phyloP scores from a whole-genome alignment of 2,113 vertebrate genomes.

The Melanotaenia duboulayi region DNA sequence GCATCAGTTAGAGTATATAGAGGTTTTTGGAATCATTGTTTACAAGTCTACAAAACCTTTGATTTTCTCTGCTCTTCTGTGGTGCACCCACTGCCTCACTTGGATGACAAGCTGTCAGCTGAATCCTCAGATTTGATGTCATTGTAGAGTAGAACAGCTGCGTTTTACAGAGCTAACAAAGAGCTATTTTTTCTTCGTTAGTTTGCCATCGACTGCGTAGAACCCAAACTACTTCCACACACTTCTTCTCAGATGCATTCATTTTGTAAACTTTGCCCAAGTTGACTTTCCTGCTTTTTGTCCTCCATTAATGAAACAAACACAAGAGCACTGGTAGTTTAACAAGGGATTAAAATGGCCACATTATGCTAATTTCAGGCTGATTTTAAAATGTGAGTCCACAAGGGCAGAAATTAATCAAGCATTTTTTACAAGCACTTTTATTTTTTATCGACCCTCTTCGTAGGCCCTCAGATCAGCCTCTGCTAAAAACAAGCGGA shows the following conservation, averaged over 20 bases:
- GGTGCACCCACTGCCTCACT: not conserved
- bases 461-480: too few relatives aligned
- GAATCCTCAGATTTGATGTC: not conserved
- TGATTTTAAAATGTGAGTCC: too few relatives aligned
- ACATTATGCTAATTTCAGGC: too few relatives aligned
- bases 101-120: not conserved
- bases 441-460: too few relatives aligned
- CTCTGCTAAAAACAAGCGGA: too few relatives aligned
- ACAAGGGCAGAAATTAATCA: too few relatives aligned
- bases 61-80: not conserved
- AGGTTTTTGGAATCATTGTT: not conserved
- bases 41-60: not conserved
- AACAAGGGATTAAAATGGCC: too few relatives aligned
- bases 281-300: not conserved
- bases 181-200: not conserved
- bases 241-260: not conserved
- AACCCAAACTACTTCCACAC: not conserved
- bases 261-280: not conserved
- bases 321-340: too few relatives aligned
- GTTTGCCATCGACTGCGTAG: not conserved
- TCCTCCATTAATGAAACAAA: too few relatives aligned
- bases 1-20: not conserved
- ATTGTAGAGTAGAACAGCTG: not conserved
- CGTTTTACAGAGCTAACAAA: not conserved
- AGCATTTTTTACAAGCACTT: too few relatives aligned